phyloP scores from a whole-genome alignment of 1,140 invertebrate genomes.

The Conus ventricosus region DNA sequence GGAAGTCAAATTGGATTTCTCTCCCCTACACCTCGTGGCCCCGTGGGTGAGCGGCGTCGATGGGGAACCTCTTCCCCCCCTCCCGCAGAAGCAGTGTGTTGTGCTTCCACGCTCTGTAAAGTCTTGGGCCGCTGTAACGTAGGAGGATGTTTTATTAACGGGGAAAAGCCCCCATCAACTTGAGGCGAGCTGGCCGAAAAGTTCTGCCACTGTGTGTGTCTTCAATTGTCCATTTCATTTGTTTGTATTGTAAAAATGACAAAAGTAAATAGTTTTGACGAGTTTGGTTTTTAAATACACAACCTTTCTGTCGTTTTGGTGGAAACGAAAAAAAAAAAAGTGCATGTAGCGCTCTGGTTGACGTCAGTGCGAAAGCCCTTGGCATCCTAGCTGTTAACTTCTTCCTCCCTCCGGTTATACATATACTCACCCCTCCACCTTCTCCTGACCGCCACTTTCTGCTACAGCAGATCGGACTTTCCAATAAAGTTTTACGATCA shows the following conservation, averaged over 20 bases:
- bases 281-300: slow-evolving; percentile 30
- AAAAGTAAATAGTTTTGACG: slow-evolving; percentile 18
- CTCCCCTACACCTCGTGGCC: slow-evolving; percentile 36
- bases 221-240: background rate
- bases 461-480: background rate
- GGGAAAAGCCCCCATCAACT: slow-evolving; percentile 39
- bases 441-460: background rate
- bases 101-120: slow-evolving; percentile 3
- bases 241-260: slow-evolving; percentile 25
- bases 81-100: slow-evolving; percentile 11
- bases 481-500: background rate
- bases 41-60: slow-evolving; percentile 29
- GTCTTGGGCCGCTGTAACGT: background rate
- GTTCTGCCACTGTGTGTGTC: background rate
- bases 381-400: slow-evolving; percentile 58
- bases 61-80: slow-evolving; percentile 34
- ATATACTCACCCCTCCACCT: background rate
- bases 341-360: slow-evolving; percentile 60
- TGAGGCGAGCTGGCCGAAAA: background rate
- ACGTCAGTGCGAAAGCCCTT: slow-evolving; percentile 69
- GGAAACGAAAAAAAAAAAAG: slow-evolving; percentile 67
- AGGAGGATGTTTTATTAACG: slow-evolving; percentile 51
- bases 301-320: slow-evolving; percentile 49
- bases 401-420: slow-evolving; percentile 43
- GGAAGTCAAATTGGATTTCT: slow-evolving; percentile 39